phyloP scores from a whole-genome alignment of 2,113 vertebrate genomes.

The Pseudorhombus dupliciocellatus region DNA sequence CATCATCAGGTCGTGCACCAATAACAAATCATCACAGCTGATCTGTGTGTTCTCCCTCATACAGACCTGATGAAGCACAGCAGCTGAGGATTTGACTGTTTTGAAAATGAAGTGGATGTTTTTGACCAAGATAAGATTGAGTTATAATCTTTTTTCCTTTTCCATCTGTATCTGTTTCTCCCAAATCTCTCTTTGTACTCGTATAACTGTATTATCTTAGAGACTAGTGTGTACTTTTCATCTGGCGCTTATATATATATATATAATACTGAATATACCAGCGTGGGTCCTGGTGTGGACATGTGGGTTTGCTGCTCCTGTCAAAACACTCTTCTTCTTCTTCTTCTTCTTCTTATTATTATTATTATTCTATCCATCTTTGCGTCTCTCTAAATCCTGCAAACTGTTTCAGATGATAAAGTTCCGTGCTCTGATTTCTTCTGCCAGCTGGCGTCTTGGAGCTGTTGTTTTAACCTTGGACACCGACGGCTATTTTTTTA shows the following conservation, averaged over 20 bases:
- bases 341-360: background rate
- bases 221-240: background rate
- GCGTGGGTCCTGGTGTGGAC: conserved; percentile 7
- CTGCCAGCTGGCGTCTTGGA: background rate
- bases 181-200: background rate
- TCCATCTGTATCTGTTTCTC: background rate
- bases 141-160: background rate
- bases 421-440: background rate
- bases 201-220: background rate
- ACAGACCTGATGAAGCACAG: background rate
- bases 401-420: background rate
- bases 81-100: too few relatives aligned
- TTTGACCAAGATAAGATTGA: background rate
- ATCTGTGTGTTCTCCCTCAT: background rate
- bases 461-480: conserved; percentile 50
- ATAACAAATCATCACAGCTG: too few relatives aligned
- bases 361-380: conserved; percentile 5
- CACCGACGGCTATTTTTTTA: conserved; percentile 33
- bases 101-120: too few relatives aligned
- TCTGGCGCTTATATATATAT: background rate
- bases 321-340: conserved; percentile 36
- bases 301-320: conserved; percentile 28
- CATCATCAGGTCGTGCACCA: conserved; percentile 30
- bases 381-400: conserved; percentile 2
- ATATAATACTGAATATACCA: conserved; percentile 5